Evolutionary conservation across 1,140 invertebrate genomes (phyloP).

Genomic region (Ridgeia piscesae): DNA sequence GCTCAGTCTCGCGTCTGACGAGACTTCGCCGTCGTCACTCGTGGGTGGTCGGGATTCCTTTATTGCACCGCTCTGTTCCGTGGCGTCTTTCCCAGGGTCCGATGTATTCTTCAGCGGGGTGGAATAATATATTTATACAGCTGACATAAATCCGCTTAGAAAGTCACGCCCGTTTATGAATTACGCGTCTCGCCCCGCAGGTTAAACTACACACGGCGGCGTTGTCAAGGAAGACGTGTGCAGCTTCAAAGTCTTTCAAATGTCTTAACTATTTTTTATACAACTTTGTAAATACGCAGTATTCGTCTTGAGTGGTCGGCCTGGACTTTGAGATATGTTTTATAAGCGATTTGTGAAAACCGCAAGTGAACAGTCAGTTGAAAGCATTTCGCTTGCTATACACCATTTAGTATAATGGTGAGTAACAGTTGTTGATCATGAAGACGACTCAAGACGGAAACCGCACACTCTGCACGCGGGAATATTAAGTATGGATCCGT

Average conservation of each 20-base stretch:
- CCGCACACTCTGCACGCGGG: too few species aligned
- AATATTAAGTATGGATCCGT: too few species aligned
- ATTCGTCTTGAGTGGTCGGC: not conserved
- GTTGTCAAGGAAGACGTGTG: not conserved
- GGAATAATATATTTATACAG: slow-evolving; percentile 6
- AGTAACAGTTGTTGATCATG: too few species aligned
- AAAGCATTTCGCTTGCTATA: not conserved
- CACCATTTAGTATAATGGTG: too few species aligned
- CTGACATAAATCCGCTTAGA: not conserved
- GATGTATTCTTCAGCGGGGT: not conserved
- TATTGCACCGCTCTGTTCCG: not conserved
- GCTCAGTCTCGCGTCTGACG: not conserved
- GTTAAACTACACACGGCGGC: not conserved
- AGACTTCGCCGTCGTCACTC: not conserved
- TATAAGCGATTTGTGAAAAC: not conserved
- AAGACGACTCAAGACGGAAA: too few species aligned
- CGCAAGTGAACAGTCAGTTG: not conserved
- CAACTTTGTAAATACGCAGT: not conserved
- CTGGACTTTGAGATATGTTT: not conserved
- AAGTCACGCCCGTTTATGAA: not conserved
- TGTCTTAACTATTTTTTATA: not conserved
- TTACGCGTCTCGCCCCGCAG: not conserved
- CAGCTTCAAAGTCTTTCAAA: not conserved
- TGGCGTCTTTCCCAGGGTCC: not conserved
- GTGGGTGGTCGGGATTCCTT: not conserved